phyloP scores from a whole-genome alignment of 2,888 invertebrate genomes.

The Tigriopus californicus region DNA sequence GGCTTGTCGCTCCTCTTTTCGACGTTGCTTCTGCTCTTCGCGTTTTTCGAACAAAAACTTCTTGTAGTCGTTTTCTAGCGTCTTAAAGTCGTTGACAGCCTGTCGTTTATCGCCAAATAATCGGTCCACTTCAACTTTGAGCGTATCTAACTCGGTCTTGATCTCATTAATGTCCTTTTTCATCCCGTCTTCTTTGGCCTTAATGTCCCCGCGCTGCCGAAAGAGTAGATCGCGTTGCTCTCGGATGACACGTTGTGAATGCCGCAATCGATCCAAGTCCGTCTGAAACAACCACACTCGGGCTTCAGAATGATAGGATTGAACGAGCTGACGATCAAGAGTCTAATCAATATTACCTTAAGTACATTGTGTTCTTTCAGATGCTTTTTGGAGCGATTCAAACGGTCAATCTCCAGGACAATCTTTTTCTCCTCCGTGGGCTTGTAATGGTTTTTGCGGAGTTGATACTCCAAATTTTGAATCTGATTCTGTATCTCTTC shows the following conservation, averaged over 20 bases:
- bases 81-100: neutral
- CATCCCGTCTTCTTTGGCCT: neutral
- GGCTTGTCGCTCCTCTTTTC: slow-evolving; percentile 5
- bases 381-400: neutral
- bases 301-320: no score
- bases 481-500: neutral
- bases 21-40: neutral
- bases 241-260: neutral
- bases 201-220: neutral
- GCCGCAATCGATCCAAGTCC: neutral
- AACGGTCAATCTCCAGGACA: neutral
- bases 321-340: no score
- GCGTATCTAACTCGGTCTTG: neutral
- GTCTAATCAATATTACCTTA: no score
- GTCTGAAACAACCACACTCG: no score
- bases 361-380: neutral
- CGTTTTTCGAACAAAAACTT: slow-evolving; percentile 1
- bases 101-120: neutral
- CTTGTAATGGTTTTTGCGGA: neutral
- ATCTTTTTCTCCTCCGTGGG: neutral
- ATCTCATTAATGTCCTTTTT: neutral
- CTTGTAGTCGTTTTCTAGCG: neutral
- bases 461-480: neutral
- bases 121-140: slow-evolving; percentile 2
- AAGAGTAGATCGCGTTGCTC: neutral